These are phyloP conservation scores for Ceratoteleas bidentatus DNA, from an alignment of 1,140 invertebrate genomes.

Conservation along the genomic window DNA sequence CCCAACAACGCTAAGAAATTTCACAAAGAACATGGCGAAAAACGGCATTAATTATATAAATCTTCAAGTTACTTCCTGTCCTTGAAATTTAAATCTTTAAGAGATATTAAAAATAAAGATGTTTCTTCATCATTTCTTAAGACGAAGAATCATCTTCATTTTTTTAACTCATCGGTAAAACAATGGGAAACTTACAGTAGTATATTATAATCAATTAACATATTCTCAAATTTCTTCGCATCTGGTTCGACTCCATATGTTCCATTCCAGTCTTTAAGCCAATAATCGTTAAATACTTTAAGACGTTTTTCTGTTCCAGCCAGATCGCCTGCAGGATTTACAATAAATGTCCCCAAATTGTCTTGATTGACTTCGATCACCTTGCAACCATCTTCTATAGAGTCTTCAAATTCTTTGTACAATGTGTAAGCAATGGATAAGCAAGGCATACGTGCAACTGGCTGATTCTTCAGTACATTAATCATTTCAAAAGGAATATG, in stretches of 20 bases:
- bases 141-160: neutral
- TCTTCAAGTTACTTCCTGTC: too few relatives aligned
- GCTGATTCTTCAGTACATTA: slow-evolving; percentile 83
- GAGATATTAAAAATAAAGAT: too few relatives aligned
- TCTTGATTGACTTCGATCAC: slow-evolving; percentile 71
- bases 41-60: too few relatives aligned
- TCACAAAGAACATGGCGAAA: too few relatives aligned
- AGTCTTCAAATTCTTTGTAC: slow-evolving; percentile 83
- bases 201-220: slow-evolving; percentile 84
- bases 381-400: slow-evolving; percentile 83
- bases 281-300: slow-evolving; percentile 84
- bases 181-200: slow-evolving; percentile 83
- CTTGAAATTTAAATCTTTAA: too few relatives aligned
- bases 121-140: too few relatives aligned
- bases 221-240: slow-evolving; percentile 82
- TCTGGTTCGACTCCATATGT: slow-evolving; percentile 82
- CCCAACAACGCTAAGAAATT: too few relatives aligned
- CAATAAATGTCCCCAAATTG: slow-evolving; percentile 81
- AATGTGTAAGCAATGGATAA: slow-evolving; percentile 86
- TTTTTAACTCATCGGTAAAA: neutral
- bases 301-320: slow-evolving; percentile 86
- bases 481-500: slow-evolving; percentile 89
- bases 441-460: slow-evolving; percentile 88
- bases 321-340: slow-evolving; percentile 88
- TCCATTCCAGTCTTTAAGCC: slow-evolving; percentile 85